phyloP scores from a whole-genome alignment of 2,113 vertebrate species.

The Puffinus mauretanicus region DNA sequence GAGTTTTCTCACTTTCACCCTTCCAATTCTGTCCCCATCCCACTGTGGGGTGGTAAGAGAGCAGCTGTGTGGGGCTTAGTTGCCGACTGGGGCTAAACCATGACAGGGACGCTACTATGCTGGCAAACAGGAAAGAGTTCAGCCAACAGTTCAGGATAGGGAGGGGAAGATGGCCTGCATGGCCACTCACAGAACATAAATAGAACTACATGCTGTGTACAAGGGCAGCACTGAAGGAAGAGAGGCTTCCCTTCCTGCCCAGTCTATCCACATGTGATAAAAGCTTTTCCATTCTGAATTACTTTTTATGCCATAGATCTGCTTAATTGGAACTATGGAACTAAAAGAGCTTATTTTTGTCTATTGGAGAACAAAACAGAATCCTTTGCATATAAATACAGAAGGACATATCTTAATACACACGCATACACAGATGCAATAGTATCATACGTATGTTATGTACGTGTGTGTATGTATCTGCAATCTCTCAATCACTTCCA shows the following conservation, averaged over 20 bases:
- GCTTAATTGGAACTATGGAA: background rate
- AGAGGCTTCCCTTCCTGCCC: background rate
- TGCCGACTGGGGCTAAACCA: no score
- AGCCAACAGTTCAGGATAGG: background rate
- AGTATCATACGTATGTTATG: background rate
- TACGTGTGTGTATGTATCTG: background rate
- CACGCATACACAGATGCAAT: background rate
- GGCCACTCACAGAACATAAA: background rate
- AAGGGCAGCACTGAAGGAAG: background rate
- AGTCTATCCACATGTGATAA: background rate
- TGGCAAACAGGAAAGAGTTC: background rate
- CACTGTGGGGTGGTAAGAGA: no score
- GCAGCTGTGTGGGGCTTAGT: no score
- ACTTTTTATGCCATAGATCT: background rate
- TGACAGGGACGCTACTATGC: background rate
- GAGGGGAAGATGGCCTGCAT: background rate
- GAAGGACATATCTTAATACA: background rate
- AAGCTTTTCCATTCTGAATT: background rate
- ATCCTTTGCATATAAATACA: background rate
- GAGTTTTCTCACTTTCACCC: no score
- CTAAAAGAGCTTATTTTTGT: background rate
- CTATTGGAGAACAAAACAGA: background rate
- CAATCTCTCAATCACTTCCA: background rate
- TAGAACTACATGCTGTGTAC: background rate
- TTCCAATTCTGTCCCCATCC: no score